Evolutionary conservation across 2,888 invertebrate genomes (phyloP), one percentile per base, ranked within the genome.

Genomic region (Volucella bombylans): DNA sequence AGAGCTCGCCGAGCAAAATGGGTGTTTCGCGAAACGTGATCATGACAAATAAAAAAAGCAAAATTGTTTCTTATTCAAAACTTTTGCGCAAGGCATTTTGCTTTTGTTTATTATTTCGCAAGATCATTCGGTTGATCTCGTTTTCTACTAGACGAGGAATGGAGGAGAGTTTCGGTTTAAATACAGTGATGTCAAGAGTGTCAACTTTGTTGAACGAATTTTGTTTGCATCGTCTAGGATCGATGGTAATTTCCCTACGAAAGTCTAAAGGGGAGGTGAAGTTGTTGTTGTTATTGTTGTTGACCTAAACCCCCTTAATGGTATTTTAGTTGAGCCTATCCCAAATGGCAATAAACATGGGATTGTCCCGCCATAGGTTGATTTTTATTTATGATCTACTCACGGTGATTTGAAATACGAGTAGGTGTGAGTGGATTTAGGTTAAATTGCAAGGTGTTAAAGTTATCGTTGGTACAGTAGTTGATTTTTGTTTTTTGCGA

Each of bases 81-180:
- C 57, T 71, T 31, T 71, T 78, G 78, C 79, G 80, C 79, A 80
- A 83, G 78, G 49, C 71, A 76, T 76, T 85, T 59, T 76, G 72
- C 59, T 77, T 81, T 31, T 81, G 77, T 77, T 81, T 72, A 81
- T 68, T 72, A 77, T 85, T 85, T 85, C 76, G 64, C 77, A 81
- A 85, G 72, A 77, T 77, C 81, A 64, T 80, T 85, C 68, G 64
- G 62, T 85, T 80, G 69, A 76, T 71, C 74, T 80, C 4, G 62
- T 76, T 85, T 82, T 47, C 54, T n/a, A 39, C 65, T 39, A 11
- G 23, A n/a, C 8, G 15, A n/a, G 43, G 38, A 15, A 18, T 31
- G 14, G 50, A 39, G 15, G 15, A 14, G 11, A 43, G 23, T 31
- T 38, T 14, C 11, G 23, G 14, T 8, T 18, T 12, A 10, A 45